Percentiles rank a stretch among this genome's conserved stretches.
phyloP scores from a whole-genome alignment of 2,888 invertebrate genomes.

The Leptarthrus brevirostris region DNA sequence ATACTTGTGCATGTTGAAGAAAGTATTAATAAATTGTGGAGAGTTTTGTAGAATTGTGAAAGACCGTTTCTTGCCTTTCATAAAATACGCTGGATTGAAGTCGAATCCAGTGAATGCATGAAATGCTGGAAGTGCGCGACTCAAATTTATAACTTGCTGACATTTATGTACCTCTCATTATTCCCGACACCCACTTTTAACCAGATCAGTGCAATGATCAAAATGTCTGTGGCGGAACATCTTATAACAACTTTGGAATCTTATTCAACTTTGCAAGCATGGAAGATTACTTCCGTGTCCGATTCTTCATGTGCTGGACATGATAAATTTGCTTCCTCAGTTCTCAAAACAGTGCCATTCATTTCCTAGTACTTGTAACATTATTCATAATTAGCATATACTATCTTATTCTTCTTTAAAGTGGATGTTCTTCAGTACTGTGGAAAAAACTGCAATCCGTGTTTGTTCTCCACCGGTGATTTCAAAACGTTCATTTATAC shows the following conservation, averaged over 20 bases:
- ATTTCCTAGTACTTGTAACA: slow-evolving; percentile 50
- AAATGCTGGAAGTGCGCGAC: too few relatives aligned
- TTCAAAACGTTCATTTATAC: too few relatives aligned
- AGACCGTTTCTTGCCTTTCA: too few relatives aligned
- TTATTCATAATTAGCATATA: slow-evolving; percentile 54
- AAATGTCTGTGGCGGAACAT: slow-evolving; percentile 21
- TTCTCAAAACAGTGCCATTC: slow-evolving; percentile 48
- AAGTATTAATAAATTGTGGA: too few relatives aligned
- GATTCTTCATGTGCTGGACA: slow-evolving; percentile 42
- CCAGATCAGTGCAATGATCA: background rate
- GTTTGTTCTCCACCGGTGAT: too few relatives aligned
- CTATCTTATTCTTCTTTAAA: slow-evolving; percentile 52
- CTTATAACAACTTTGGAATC: background rate
- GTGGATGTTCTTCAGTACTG: slow-evolving; percentile 55
- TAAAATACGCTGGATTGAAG: too few relatives aligned
- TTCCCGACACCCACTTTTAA: too few relatives aligned
- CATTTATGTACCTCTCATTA: too few relatives aligned
- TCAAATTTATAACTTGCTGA: too few relatives aligned
- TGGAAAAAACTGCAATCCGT: slow-evolving; percentile 55
- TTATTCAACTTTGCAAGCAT: background rate
- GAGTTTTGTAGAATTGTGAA: too few relatives aligned
- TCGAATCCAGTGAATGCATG: background rate
- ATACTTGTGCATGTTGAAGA: too few relatives aligned
- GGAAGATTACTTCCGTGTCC: slow-evolving; percentile 35
- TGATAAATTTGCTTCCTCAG: background rate